A percentile compares a stretch with the other conserved stretches of the same genome.
These are phyloP conservation scores for Epizoanthus stellaris DNA, from an alignment of 92 coral and sea anemone species.

Conservation along the genomic window DNA sequence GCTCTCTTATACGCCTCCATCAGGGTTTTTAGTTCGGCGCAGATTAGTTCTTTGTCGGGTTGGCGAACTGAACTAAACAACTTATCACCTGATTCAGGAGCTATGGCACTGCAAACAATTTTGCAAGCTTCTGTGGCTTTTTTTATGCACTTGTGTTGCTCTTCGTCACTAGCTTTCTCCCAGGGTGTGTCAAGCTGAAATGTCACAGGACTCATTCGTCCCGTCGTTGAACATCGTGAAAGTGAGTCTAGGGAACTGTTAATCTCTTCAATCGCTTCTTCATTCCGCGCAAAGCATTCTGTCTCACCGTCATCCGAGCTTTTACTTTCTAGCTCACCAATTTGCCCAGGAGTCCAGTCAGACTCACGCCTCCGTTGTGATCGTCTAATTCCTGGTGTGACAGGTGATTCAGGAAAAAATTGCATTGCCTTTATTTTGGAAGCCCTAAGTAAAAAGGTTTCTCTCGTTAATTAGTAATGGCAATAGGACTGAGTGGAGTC, in stretches of 20 bases:
- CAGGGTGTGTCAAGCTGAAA: slow-evolving; percentile 29
- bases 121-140: slow-evolving; percentile 60
- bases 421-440: neutral
- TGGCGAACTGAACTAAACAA: slow-evolving; percentile 27
- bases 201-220: slow-evolving; percentile 51
- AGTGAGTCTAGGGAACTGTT: slow-evolving; percentile 33
- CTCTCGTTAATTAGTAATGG: too few relatives aligned
- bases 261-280: slow-evolving; percentile 11
- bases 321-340: neutral
- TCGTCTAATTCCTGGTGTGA: neutral
- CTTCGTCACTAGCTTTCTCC: slow-evolving; percentile 30
- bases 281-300: neutral
- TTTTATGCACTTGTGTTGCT: slow-evolving; percentile 25
- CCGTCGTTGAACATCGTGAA: slow-evolving; percentile 33
- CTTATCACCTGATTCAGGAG: slow-evolving; percentile 43
- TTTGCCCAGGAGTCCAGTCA: slow-evolving; percentile 3
- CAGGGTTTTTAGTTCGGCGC: slow-evolving; percentile 46
- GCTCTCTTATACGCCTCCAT: slow-evolving; percentile 51
- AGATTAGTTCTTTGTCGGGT: slow-evolving; percentile 4
- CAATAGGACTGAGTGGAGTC: too few relatives aligned
- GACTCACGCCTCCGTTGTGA: slow-evolving; percentile 1
- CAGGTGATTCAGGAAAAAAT: neutral
- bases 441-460: neutral
- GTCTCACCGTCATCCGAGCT: neutral
- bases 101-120: slow-evolving; percentile 50